phyloP scores from a whole-genome alignment of 2,888 invertebrate species.

The Aelia acuminata region DNA sequence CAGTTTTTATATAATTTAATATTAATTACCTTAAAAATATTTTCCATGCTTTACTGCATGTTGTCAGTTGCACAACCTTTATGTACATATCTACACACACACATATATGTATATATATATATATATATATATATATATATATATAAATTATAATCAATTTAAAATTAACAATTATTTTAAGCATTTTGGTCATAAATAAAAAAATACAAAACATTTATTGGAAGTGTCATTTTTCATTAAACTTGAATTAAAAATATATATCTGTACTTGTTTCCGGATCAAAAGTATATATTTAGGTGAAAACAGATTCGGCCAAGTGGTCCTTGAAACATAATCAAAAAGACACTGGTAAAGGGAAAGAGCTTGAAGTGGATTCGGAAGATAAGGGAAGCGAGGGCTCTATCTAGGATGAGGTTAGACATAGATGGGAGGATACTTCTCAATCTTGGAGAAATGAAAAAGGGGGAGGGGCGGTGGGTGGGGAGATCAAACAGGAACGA shows the following conservation, averaged over 20 bases:
- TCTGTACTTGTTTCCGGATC: not conserved
- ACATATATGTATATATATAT: too few species aligned
- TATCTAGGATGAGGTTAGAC: conserved; percentile 32
- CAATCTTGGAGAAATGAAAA: not conserved
- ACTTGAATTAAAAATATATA: not conserved
- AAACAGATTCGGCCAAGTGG: conserved; percentile 2
- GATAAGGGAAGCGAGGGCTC: not conserved
- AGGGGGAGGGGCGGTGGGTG: not conserved
- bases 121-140: too few species aligned
- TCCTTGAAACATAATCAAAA: conserved; percentile 13
- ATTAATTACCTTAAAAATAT: too few species aligned
- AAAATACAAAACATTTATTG: too few species aligned
- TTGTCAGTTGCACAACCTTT: too few species aligned
- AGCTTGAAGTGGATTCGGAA: not conserved
- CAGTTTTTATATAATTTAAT: too few species aligned
- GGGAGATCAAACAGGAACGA: conserved; percentile 13
- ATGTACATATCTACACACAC: too few species aligned
- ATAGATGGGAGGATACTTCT: conserved; percentile 37
- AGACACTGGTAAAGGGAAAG: conserved; percentile 14
- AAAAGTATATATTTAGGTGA: not conserved
- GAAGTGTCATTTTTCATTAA: too few species aligned
- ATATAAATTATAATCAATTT: too few species aligned
- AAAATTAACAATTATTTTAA: too few species aligned
- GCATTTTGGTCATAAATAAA: too few species aligned
- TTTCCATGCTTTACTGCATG: too few species aligned